phyloP scores from a whole-genome alignment of 2,888 invertebrate genomes.

The Pteria penguin region DNA sequence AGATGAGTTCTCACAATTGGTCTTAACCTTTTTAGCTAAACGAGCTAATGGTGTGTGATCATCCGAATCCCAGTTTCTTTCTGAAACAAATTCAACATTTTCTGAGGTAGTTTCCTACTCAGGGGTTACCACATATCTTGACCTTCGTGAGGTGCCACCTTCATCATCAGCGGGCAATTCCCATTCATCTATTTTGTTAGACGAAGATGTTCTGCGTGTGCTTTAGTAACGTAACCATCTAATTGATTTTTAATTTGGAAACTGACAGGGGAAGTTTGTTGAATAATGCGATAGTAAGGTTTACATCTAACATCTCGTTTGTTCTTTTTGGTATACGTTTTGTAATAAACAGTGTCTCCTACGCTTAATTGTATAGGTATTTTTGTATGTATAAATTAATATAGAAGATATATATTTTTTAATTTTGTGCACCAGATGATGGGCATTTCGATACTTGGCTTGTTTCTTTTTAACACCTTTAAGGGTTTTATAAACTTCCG shows the following conservation, averaged over 20 bases:
- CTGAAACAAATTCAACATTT: too few species aligned
- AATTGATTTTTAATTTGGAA: constrained; percentile 28
- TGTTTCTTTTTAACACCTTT: constrained; percentile 19
- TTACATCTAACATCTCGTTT: too few species aligned
- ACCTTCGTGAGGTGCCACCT: neutral
- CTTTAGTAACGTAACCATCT: too few species aligned
- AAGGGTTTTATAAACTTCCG: constrained; percentile 23
- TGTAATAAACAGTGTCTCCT: constrained; percentile 36
- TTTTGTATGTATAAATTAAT: constrained; percentile 6
- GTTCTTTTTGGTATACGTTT: too few species aligned
- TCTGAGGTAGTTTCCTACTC: neutral
- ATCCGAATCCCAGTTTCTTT: too few species aligned
- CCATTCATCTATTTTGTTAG: constrained; percentile 12
- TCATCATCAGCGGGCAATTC: neutral
- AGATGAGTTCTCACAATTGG: constrained; percentile 6
- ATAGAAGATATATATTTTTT: too few species aligned
- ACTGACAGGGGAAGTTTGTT: constrained; percentile 29
- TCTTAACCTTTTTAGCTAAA: neutral
- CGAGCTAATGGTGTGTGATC: too few species aligned
- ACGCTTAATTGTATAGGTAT: constrained; percentile 16
- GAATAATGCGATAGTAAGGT: constrained; percentile 32
- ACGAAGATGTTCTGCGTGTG: constrained; percentile 16
- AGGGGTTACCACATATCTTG: constrained; percentile 7
- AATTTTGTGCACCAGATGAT: too few species aligned
- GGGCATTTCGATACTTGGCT: too few species aligned